Evolutionary conservation across 2,113 vertebrate genomes (phyloP).

Genomic region (Amblyornis subalaris): DNA sequence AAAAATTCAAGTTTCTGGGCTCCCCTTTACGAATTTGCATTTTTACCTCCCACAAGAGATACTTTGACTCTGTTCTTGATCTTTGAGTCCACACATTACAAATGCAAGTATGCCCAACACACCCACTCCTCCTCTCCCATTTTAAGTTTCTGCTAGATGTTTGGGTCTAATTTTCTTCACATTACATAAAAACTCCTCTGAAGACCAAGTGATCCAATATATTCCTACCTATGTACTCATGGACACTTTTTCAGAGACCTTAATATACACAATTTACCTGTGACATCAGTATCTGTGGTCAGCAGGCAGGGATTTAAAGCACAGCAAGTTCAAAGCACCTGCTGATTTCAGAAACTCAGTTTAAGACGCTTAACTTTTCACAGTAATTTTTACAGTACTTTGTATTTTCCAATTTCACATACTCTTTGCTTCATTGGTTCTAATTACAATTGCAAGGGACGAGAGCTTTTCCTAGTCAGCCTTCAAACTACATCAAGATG

Average conservation of each 20-base stretch:
- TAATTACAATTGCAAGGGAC: not conserved
- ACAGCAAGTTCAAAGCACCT: not conserved
- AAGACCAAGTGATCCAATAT: not conserved
- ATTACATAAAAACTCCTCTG: not conserved
- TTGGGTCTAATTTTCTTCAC: not conserved
- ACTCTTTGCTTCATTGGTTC: not conserved
- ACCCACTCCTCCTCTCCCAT: not conserved
- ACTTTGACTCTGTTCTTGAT: not conserved
- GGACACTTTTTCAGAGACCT: not conserved
- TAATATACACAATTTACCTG: not conserved
- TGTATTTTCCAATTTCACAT: not conserved
- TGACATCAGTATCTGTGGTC: not conserved
- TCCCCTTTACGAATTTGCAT: not conserved
- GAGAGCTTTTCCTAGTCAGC: not conserved
- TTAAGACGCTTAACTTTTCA: not conserved
- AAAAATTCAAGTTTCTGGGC: not conserved
- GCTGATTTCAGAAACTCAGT: not conserved
- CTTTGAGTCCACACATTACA: not conserved
- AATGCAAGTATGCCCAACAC: not conserved
- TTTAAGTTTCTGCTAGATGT: not conserved
- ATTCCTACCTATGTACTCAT: not conserved
- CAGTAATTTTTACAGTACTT: not conserved
- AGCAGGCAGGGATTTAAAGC: not conserved
- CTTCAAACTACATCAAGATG: not conserved
- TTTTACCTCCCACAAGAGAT: not conserved